Percentiles rank a stretch among this genome's conserved stretches.
Conservation (phyloP, 2,797 vertebrate species). For the Anolis apletophallus region DNA sequence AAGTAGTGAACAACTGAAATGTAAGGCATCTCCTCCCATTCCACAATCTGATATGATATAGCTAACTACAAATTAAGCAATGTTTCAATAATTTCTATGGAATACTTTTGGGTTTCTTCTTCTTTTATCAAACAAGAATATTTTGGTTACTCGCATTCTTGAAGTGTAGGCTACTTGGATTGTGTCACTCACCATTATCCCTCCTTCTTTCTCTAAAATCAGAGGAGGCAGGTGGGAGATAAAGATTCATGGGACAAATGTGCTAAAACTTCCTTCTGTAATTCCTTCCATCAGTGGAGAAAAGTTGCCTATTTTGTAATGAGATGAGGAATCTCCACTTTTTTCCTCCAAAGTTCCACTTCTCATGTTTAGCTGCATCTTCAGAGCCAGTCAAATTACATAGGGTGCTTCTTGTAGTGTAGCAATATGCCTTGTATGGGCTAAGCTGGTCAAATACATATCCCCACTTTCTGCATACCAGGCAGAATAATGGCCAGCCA, state of each 20-base stretch:
- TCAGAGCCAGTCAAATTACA: neutral
- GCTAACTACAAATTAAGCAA: too few relatives aligned
- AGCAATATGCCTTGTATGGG: neutral
- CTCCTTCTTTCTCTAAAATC: neutral
- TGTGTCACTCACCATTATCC: neutral
- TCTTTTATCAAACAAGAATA: too few relatives aligned
- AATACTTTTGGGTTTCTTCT: too few relatives aligned
- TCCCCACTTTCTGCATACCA: too few relatives aligned
- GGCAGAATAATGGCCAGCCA: neutral
- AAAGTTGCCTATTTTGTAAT: neutral
- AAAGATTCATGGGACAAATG: neutral
- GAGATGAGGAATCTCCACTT: neutral
- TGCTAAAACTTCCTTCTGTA: neutral
- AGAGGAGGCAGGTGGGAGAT: neutral
- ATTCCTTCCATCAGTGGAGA: neutral
- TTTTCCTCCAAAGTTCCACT: neutral
- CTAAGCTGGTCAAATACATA: neutral
- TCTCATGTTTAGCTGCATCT: neutral
- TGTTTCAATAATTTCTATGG: too few relatives aligned
- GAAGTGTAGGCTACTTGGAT: neutral
- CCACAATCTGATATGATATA: too few relatives aligned
- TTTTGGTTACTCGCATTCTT: neutral
- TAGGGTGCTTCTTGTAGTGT: neutral
- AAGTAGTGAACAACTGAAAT: too few relatives aligned
- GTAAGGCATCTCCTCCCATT: too few relatives aligned